Evolutionary conservation across 2,113 vertebrate genomes (phyloP).

Genomic region (Rhinogobius similis): DNA sequence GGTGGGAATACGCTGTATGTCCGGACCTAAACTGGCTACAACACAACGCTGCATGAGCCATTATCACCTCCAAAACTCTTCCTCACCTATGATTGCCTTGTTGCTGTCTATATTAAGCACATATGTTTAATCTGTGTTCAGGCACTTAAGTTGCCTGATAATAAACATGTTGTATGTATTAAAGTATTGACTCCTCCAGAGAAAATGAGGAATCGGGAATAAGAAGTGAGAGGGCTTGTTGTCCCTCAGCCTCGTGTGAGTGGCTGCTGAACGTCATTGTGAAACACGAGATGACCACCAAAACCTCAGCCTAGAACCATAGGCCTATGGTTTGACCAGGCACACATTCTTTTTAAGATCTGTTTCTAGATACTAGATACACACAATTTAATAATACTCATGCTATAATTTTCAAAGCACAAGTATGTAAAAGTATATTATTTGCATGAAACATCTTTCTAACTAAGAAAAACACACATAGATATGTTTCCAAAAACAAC

Average conservation of each 20-base stretch:
- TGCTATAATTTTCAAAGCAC: neutral
- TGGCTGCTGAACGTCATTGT: constrained; percentile 75
- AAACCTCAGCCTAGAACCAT: constrained; percentile 79
- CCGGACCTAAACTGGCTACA: neutral
- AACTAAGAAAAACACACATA: too few species aligned
- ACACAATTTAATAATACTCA: neutral
- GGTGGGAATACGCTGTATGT: too few species aligned
- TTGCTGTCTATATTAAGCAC: neutral
- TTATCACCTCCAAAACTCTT: neutral
- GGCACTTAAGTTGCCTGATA: constrained; percentile 62
- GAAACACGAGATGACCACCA: constrained; percentile 78
- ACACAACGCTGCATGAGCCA: too few species aligned
- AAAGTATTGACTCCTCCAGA: constrained; percentile 59
- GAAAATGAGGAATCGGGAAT: constrained; percentile 85
- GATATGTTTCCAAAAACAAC: too few species aligned
- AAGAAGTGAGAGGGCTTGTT: constrained; percentile 82
- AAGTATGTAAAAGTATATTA: too few species aligned
- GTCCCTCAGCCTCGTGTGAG: constrained; percentile 61
- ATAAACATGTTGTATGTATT: constrained; percentile 60
- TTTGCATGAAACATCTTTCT: too few species aligned
- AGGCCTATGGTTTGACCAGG: constrained; percentile 32
- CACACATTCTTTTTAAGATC: neutral
- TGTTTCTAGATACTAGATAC: neutral
- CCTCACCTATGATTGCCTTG: neutral
- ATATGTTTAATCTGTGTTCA: constrained; percentile 26